phyloP scores from a whole-genome alignment of 2,113 vertebrate species.

The Eidolon helvum region DNA sequence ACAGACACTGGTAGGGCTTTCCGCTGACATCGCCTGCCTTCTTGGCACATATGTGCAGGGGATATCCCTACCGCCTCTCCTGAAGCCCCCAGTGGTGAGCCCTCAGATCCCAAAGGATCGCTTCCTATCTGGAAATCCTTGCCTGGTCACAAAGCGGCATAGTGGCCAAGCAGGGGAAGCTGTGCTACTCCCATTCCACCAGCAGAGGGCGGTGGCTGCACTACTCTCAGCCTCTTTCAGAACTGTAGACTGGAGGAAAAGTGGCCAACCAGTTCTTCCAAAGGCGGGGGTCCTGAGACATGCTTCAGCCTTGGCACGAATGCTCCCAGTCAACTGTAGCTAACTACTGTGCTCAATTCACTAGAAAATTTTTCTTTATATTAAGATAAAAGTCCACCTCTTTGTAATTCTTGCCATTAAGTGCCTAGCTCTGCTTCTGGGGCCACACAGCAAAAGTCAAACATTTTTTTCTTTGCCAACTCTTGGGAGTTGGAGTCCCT shows the following conservation, averaged over 20 bases:
- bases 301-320: neutral
- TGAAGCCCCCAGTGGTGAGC: neutral
- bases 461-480: neutral
- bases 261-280: neutral
- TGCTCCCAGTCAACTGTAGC: no score
- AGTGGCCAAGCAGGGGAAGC: neutral
- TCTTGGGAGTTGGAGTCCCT: neutral
- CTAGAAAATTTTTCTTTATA: neutral
- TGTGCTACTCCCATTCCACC: neutral
- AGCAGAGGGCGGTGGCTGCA: constrained; percentile 63
- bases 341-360: neutral
- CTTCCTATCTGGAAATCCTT: neutral
- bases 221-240: neutral
- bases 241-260: fast-evolving
- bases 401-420: neutral
- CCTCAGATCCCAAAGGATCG: neutral
- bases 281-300: neutral
- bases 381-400: neutral
- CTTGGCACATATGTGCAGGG: neutral
- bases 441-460: neutral
- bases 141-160: fast-evolving
- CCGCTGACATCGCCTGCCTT: neutral
- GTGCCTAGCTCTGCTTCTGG: neutral
- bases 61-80: fast-evolving
- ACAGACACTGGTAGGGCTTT: neutral